Percentiles rank a stretch among this genome's conserved stretches.
Evolutionary conservation across 2,113 vertebrate species (phyloP).

Genomic region (Macquaria ambigua): DNA sequence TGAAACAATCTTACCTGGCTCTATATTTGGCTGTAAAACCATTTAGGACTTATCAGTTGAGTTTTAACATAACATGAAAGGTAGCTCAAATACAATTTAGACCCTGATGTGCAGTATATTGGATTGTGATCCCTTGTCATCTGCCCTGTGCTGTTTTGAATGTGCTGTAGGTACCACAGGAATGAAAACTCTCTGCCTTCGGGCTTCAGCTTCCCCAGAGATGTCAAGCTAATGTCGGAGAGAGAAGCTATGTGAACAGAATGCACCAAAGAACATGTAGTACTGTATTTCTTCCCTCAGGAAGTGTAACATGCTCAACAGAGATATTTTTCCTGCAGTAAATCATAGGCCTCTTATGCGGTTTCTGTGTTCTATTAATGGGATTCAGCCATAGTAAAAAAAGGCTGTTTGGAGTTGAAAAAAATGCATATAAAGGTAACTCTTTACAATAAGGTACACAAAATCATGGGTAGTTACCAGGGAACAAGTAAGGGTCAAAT

Average conservation of each 20-base stretch:
- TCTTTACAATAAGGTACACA: too few species aligned
- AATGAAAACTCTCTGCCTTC: constrained; percentile 19
- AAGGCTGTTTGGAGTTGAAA: not conserved
- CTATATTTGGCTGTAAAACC: not conserved
- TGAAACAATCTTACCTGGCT: not conserved
- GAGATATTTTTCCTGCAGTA: not conserved
- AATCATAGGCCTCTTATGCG: not conserved
- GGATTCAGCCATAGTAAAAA: not conserved
- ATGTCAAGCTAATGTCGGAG: constrained; percentile 9
- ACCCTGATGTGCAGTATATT: constrained; percentile 18
- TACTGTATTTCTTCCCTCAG: constrained; percentile 8
- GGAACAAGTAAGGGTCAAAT: too few species aligned
- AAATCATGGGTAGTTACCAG: too few species aligned
- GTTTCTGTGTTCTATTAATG: not conserved
- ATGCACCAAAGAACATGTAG: constrained; percentile 36
- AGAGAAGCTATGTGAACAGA: constrained; percentile 23
- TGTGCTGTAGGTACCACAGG: constrained; percentile 8
- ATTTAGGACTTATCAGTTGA: not conserved
- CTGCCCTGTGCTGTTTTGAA: constrained; percentile 27
- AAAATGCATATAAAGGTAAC: not conserved
- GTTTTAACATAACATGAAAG: constrained; percentile 16
- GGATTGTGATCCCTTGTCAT: constrained; percentile 38
- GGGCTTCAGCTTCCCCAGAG: constrained; percentile 39
- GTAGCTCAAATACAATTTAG: not conserved
- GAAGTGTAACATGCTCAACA: constrained; percentile 3